phyloP scores from a whole-genome alignment of 2,797 vertebrate species.

The Benthosema pterotum region DNA sequence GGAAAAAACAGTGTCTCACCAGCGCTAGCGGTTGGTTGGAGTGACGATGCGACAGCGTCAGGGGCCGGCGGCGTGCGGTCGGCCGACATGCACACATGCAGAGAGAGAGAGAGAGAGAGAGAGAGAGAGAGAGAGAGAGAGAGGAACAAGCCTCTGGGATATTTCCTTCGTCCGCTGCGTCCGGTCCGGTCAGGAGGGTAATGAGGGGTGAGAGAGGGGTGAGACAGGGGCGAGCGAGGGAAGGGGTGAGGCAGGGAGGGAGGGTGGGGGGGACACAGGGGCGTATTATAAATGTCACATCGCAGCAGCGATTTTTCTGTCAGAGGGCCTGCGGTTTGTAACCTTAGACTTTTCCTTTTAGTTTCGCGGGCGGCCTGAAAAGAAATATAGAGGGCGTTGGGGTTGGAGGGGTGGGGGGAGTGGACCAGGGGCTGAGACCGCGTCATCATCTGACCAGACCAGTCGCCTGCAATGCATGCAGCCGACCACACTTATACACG shows the following conservation, averaged over 20 bases:
- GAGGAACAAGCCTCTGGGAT: conserved; percentile 42
- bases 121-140: no score
- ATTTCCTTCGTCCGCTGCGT: conserved; percentile 16
- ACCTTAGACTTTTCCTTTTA: conserved; percentile 64
- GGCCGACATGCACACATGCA: no score
- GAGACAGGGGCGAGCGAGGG: conserved; percentile 37
- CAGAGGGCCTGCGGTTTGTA: conserved; percentile 70
- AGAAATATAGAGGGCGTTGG: conserved; percentile 50
- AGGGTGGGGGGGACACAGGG: conserved; percentile 47
- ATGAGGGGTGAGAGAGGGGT: conserved; percentile 55
- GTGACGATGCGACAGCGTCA: conserved; percentile 5
- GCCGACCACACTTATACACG: conserved; percentile 2
- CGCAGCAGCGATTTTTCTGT: conserved; percentile 61
- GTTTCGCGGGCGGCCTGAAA: conserved; percentile 59
- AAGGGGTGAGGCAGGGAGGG: conserved; percentile 37
- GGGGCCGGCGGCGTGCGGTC: conserved; percentile 40
- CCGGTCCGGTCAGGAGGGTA: conserved; percentile 59
- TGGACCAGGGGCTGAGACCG: not conserved
- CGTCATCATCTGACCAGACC: conserved; percentile 22
- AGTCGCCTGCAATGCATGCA: conserved; percentile 12
- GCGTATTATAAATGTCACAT: conserved; percentile 67
- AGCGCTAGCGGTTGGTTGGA: conserved; percentile 7
- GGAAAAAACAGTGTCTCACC: not conserved
- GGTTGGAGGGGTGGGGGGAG: conserved; percentile 1
- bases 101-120: no score